Percentiles rank a stretch among this genome's conserved stretches.
phyloP scores from a whole-genome alignment of 2,113 vertebrate genomes.

The Xiphophorus couchianus region DNA sequence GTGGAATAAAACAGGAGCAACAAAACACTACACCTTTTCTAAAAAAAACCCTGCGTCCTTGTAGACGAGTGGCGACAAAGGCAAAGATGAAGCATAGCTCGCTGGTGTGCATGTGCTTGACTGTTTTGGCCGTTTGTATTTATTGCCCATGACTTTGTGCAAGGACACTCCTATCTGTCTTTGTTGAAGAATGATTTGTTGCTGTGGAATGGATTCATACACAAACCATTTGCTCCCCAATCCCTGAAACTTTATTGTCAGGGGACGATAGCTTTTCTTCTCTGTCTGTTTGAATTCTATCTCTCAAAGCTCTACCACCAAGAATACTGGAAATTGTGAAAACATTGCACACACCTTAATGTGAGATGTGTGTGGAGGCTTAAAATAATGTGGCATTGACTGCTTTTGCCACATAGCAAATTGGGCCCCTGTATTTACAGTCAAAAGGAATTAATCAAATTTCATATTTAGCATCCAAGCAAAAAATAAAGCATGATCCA shows the following conservation, averaged over 20 bases:
- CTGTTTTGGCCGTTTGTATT: constrained; percentile 28
- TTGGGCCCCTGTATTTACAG: neutral
- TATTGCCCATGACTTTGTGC: constrained; percentile 48
- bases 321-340: constrained; percentile 28
- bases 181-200: constrained; percentile 42
- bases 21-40: constrained; percentile 22
- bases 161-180: constrained; percentile 52
- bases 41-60: constrained; percentile 54
- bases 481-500: neutral
- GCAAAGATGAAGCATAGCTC: constrained; percentile 8
- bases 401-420: constrained; percentile 3
- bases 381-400: constrained; percentile 1
- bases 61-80: constrained; percentile 16
- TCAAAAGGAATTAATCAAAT: neutral
- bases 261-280: constrained; percentile 44
- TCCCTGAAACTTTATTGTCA: constrained; percentile 42
- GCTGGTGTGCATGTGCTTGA: neutral
- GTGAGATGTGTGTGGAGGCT: constrained; percentile 25
- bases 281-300: constrained; percentile 60
- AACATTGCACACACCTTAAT: constrained; percentile 29
- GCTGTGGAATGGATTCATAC: constrained; percentile 28
- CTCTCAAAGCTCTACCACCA: constrained; percentile 47
- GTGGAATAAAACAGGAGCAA: constrained; percentile 1
- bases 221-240: constrained; percentile 34
- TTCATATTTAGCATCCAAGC: neutral